These are phyloP conservation scores for Gastrophysa polygoni DNA, from an alignment of 2,888 invertebrate species.

Conservation along the genomic window DNA sequence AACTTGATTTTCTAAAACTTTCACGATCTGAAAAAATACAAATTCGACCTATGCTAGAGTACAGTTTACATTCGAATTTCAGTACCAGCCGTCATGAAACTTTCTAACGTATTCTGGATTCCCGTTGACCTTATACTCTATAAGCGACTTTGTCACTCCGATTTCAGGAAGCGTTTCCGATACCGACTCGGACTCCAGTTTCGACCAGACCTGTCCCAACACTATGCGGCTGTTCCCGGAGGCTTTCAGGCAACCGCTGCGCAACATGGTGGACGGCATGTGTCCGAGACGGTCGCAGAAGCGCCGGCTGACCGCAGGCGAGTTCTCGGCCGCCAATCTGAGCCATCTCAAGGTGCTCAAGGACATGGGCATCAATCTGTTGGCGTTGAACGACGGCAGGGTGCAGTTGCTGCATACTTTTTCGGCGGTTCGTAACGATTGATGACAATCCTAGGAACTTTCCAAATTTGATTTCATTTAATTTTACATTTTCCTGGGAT, in stretches of 20 bases:
- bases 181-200: constrained; percentile 65
- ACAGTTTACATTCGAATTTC: too few species aligned
- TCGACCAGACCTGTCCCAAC: constrained; percentile 79
- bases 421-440: constrained; percentile 79
- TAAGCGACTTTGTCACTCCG: too few species aligned
- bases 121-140: too few species aligned
- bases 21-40: too few species aligned
- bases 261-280: constrained; percentile 83
- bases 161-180: constrained; percentile 25
- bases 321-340: constrained; percentile 77
- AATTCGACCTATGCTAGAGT: too few species aligned
- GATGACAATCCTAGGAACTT: too few species aligned
- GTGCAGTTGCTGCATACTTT: constrained; percentile 91
- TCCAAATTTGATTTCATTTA: too few species aligned
- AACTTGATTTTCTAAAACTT: too few species aligned
- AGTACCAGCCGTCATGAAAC: too few species aligned
- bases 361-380: constrained; percentile 94
- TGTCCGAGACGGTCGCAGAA: constrained; percentile 71
- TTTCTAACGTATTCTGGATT: too few species aligned
- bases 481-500: too few species aligned
- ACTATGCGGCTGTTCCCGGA: constrained; percentile 83
- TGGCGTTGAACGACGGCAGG: constrained; percentile 86
- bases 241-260: constrained; percentile 80
- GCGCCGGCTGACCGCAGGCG: constrained; percentile 69
- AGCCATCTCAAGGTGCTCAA: constrained; percentile 86